Conservation (phyloP, 2,797 vertebrate genomes). For the Sebastes oblongus region DNA sequence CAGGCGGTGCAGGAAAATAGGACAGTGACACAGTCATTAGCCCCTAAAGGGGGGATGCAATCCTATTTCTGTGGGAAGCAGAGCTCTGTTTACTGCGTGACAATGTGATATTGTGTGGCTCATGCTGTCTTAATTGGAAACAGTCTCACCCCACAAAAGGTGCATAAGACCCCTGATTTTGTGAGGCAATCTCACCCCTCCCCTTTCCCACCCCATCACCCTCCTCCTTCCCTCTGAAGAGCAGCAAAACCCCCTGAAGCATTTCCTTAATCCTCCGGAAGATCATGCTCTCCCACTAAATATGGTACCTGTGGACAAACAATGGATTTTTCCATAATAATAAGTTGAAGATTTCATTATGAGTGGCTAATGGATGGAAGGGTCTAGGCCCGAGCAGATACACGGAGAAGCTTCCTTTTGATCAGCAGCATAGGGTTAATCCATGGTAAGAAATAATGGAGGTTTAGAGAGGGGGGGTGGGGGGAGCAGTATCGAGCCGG, state of each 20-base stretch:
- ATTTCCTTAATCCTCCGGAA: slow-evolving; percentile 79
- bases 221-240: slow-evolving; percentile 64
- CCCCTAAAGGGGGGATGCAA: slow-evolving; percentile 67
- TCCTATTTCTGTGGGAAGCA: slow-evolving; percentile 73
- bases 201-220: slow-evolving; percentile 48
- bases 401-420: slow-evolving; percentile 73
- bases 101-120: slow-evolving; percentile 79
- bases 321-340: slow-evolving; percentile 84
- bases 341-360: slow-evolving; percentile 80
- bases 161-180: slow-evolving; percentile 77
- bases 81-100: slow-evolving; percentile 80
- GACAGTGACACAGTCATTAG: slow-evolving; percentile 72
- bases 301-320: slow-evolving; percentile 82
- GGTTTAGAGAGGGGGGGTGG: slow-evolving; percentile 51
- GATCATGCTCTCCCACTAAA: slow-evolving; percentile 78
- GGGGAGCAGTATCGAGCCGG: slow-evolving; percentile 76
- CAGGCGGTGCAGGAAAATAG: slow-evolving; percentile 48
- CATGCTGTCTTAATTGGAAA: slow-evolving; percentile 82
- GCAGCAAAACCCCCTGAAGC: slow-evolving; percentile 73
- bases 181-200: slow-evolving; percentile 72
- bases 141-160: slow-evolving; percentile 79
- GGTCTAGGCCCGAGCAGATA: slow-evolving; percentile 66
- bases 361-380: slow-evolving; percentile 74
- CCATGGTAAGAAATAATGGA: slow-evolving; percentile 79
- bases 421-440: slow-evolving; percentile 83